These are phyloP conservation scores for Okapia johnstoni DNA, from an alignment of 2,113 vertebrate species.

Conservation along the genomic window DNA sequence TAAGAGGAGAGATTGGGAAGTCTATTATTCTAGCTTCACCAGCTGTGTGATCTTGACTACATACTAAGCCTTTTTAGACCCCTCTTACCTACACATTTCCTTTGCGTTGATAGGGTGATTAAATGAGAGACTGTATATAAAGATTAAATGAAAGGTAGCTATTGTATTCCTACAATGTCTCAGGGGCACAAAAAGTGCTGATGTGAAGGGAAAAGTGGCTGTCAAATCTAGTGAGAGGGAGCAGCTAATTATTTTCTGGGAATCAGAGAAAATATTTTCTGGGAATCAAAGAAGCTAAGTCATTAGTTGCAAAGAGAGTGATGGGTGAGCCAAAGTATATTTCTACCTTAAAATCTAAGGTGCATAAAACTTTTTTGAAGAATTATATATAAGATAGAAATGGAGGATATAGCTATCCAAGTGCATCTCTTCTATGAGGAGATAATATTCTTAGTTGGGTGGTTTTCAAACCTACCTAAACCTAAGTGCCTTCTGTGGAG, in stretches of 20 bases:
- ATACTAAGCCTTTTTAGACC: background rate
- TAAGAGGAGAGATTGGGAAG: background rate
- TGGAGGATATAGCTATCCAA: background rate
- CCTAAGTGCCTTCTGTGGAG: background rate
- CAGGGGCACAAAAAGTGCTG: background rate
- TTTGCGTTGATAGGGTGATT: background rate
- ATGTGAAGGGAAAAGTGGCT: background rate
- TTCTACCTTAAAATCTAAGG: background rate
- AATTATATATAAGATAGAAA: background rate
- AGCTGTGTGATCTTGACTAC: background rate
- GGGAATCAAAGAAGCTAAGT: background rate
- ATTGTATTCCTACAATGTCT: background rate
- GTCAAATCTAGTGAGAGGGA: background rate
- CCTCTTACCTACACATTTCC: background rate
- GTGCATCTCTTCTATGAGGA: background rate
- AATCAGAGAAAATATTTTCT: background rate
- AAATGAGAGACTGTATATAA: background rate
- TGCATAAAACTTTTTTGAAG: background rate
- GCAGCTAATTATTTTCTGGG: background rate
- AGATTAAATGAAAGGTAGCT: background rate
- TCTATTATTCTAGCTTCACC: background rate
- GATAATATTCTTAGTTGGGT: background rate
- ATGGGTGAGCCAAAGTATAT: background rate
- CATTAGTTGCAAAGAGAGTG: background rate
- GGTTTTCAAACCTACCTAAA: background rate